A percentile compares a stretch with the other conserved stretches of the same genome.
Conservation (phyloP, 2,888 invertebrate genomes). For the Diarsia brunnea region DNA sequence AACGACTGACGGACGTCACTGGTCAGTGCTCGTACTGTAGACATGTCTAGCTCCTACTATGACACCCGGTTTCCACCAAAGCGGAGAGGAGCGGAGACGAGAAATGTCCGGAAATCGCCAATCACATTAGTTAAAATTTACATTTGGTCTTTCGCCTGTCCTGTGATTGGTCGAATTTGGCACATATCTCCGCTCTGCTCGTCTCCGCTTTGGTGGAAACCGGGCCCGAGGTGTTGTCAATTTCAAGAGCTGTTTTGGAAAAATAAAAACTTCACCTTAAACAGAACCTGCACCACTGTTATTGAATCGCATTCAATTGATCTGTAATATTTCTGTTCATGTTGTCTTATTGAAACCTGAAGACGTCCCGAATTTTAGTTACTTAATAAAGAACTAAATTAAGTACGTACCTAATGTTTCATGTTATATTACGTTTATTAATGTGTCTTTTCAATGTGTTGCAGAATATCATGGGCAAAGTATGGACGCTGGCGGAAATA, state of each 20-base stretch:
- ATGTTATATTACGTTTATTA: conserved; percentile 27
- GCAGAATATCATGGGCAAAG: conserved; percentile 95
- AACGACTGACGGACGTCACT: conserved; percentile 9
- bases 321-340: neutral
- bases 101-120: no score
- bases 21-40: neutral
- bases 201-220: no score
- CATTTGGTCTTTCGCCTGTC: no score
- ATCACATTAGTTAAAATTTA: no score
- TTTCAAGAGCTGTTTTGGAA: neutral
- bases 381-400: neutral
- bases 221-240: neutral
- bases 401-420: neutral
- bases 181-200: no score
- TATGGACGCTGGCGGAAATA: conserved; percentile 95
- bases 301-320: neutral
- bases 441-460: conserved; percentile 72
- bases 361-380: conserved; percentile 16
- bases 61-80: no score
- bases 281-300: neutral
- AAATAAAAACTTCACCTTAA: neutral
- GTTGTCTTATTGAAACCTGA: neutral
- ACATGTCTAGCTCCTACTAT: neutral
- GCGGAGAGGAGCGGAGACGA: no score
- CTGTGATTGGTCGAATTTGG: no score